Evolutionary conservation across 2,797 vertebrate genomes (phyloP).

Genomic region (Myotis findleyi): DNA sequence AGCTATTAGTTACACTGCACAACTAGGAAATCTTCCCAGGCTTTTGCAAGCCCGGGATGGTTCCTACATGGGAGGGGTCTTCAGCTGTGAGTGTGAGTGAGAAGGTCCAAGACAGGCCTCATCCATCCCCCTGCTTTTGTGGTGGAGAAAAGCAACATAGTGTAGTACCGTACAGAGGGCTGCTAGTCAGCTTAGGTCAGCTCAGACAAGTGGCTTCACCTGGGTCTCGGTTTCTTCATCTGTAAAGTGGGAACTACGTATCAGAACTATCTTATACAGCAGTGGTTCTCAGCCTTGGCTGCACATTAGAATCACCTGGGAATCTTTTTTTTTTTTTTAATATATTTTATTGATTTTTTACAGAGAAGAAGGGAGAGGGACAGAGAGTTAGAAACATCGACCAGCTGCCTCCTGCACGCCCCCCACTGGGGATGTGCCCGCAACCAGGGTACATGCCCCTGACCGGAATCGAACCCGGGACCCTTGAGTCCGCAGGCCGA

Average conservation of each 20-base stretch:
- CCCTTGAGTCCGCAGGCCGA: too few species aligned
- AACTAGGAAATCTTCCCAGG: background rate
- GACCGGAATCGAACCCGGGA: too few species aligned
- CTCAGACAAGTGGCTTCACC: background rate
- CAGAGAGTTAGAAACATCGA: too few species aligned
- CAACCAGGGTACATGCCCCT: too few species aligned
- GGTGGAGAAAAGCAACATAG: background rate
- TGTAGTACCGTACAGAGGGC: background rate
- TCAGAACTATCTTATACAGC: background rate
- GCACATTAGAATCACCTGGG: too few species aligned
- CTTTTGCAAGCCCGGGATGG: background rate
- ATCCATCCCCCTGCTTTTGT: background rate
- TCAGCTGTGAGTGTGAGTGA: background rate
- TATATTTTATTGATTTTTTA: too few species aligned
- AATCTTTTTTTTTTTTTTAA: too few species aligned
- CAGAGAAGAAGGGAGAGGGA: too few species aligned
- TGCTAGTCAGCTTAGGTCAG: background rate
- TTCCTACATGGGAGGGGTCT: background rate
- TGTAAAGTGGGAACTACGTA: background rate
- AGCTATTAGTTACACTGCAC: background rate
- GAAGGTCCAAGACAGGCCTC: background rate
- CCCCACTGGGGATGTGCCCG: too few species aligned
- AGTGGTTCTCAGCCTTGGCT: too few species aligned
- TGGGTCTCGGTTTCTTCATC: conserved; percentile 1
- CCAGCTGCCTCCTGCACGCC: too few species aligned